phyloP scores from a whole-genome alignment of 2,888 invertebrate species.

The Kryphioiulus occultus region DNA sequence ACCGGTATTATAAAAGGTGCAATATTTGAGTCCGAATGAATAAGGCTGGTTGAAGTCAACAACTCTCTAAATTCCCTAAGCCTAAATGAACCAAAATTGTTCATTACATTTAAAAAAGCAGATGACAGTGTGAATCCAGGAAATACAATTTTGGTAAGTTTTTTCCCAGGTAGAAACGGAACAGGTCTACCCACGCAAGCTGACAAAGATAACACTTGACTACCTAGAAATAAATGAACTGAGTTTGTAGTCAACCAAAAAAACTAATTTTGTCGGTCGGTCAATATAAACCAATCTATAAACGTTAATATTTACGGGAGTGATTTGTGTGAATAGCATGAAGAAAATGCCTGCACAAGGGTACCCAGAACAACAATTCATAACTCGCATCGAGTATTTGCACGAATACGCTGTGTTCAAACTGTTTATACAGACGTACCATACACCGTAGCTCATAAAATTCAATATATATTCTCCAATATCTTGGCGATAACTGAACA shows the following conservation, averaged over 20 bases:
- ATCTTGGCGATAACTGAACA: background rate
- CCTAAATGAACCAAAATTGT: no score
- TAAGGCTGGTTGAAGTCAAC: background rate
- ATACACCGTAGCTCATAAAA: background rate
- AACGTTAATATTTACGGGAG: background rate
- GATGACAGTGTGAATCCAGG: no score
- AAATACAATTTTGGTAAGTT: no score
- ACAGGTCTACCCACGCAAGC: background rate
- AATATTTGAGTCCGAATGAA: background rate
- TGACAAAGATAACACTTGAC: background rate
- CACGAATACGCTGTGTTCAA: background rate
- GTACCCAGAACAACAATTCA: background rate
- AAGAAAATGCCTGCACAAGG: background rate
- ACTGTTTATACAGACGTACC: background rate
- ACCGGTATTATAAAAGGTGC: background rate
- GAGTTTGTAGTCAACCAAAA: background rate
- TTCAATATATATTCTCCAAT: background rate
- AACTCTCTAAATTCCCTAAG: no score
- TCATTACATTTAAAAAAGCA: no score
- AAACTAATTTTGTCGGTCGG: background rate
- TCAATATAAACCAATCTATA: background rate
- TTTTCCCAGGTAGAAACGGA: background rate
- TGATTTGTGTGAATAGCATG: background rate
- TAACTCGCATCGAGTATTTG: background rate
- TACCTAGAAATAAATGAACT: background rate